Evolutionary conservation across 35 echinoderm and acorn worm species (phyloP).

Genomic region (Apostichopus parvimensis): DNA sequence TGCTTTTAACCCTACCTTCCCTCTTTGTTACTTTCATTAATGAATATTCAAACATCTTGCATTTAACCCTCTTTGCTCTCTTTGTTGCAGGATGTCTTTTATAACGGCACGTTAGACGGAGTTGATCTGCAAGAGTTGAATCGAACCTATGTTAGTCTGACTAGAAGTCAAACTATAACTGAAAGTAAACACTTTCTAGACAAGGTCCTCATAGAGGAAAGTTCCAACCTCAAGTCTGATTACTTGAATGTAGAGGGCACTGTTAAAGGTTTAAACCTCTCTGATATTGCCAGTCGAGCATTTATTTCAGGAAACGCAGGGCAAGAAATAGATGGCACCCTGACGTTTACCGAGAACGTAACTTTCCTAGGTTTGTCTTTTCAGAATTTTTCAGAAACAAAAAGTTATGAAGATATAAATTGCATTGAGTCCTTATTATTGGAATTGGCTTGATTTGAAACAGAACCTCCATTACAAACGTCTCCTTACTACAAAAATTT

Average conservation of each 20-base stretch:
- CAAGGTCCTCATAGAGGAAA: slow-evolving; percentile 38
- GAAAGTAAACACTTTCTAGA: slow-evolving; percentile 39
- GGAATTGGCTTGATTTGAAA: too few relatives aligned
- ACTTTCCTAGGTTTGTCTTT: slow-evolving; percentile 58
- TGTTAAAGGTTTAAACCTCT: slow-evolving; percentile 48
- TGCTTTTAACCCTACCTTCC: too few relatives aligned
- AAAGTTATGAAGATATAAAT: too few relatives aligned
- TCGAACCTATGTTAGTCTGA: slow-evolving; percentile 61
- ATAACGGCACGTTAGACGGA: slow-evolving; percentile 64
- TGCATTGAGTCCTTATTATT: too few relatives aligned
- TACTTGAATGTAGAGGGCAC: slow-evolving; percentile 49
- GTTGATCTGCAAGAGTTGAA: slow-evolving; percentile 49
- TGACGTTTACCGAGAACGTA: slow-evolving; percentile 66
- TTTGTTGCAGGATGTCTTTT: slow-evolving; percentile 18
- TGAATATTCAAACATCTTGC: too few relatives aligned
- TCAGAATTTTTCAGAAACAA: background rate
- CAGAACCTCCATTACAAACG: too few relatives aligned
- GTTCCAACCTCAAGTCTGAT: slow-evolving; percentile 27
- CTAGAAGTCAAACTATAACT: slow-evolving; percentile 46
- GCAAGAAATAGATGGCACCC: slow-evolving; percentile 52
- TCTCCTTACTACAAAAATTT: too few relatives aligned
- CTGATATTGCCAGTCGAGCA: slow-evolving; percentile 23
- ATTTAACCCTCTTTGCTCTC: background rate
- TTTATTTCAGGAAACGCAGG: slow-evolving; percentile 43
- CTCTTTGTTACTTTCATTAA: too few relatives aligned